These are phyloP conservation scores for Chlorodrepanis virens DNA, from an alignment of 2,113 vertebrate species.

Conservation along the genomic window DNA sequence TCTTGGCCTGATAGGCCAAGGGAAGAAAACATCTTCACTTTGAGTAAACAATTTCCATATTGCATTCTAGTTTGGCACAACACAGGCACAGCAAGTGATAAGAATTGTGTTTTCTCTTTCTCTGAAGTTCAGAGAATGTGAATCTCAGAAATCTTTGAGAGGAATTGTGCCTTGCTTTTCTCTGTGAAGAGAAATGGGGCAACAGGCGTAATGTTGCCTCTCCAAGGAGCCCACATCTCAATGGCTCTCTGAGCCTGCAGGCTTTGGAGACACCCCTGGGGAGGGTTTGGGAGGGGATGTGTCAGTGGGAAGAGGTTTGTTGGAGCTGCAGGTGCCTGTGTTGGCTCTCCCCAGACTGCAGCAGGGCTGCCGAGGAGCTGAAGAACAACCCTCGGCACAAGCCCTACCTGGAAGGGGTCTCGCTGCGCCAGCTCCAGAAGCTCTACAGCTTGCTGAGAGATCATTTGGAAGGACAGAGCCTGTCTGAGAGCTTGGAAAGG, in stretches of 20 bases:
- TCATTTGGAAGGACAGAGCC: constrained; percentile 78
- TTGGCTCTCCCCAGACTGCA: constrained; percentile 76
- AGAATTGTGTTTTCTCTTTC: too few relatives aligned
- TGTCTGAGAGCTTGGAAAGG: constrained; percentile 77
- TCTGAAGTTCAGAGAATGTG: too few relatives aligned
- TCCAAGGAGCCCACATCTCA: neutral
- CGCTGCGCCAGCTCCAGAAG: constrained; percentile 82
- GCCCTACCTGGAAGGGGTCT: constrained; percentile 81
- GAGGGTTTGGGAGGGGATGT: neutral
- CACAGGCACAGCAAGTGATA: too few relatives aligned
- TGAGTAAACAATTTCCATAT: too few relatives aligned
- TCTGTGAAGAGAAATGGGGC: too few relatives aligned
- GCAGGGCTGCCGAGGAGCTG: constrained; percentile 84
- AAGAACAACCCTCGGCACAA: constrained; percentile 87
- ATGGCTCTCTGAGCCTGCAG: neutral
- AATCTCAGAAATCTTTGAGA: too few relatives aligned
- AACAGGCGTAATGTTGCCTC: neutral
- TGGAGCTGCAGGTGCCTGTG: neutral
- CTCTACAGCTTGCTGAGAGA: constrained; percentile 82
- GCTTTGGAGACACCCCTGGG: neutral
- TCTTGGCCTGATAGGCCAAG: too few relatives aligned
- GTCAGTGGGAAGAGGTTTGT: neutral
- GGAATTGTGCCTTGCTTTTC: too few relatives aligned
- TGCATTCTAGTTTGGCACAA: too few relatives aligned
- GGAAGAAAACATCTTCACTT: too few relatives aligned